Percentiles rank a stretch among this genome's conserved stretches.
Conservation (phyloP, 2,888 invertebrate species). For the Prosapia bicincta region DNA sequence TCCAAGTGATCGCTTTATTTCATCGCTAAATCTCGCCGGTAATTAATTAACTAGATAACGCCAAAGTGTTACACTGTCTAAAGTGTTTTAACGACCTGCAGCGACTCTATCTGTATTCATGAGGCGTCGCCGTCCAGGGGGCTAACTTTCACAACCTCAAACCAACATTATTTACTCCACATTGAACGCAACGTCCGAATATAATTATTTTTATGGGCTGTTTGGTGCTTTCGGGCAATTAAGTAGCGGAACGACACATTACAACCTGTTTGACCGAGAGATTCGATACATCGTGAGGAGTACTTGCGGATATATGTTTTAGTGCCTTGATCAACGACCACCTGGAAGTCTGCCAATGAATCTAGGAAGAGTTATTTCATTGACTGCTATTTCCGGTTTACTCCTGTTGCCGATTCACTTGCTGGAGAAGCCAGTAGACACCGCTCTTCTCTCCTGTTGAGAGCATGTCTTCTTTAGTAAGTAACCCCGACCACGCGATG, state of each 20-base stretch:
- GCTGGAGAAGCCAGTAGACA: too few relatives aligned
- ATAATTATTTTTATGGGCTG: not conserved
- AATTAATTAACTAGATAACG: not conserved
- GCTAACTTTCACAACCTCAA: not conserved
- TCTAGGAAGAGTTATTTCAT: not conserved
- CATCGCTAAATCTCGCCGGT: not conserved
- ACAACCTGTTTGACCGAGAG: not conserved
- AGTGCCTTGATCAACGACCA: not conserved
- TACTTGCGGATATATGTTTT: not conserved
- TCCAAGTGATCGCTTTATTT: not conserved
- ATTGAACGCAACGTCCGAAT: not conserved
- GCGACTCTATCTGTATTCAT: not conserved
- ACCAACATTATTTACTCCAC: not conserved
- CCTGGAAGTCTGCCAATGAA: not conserved
- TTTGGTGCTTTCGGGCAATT: not conserved
- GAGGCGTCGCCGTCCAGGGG: not conserved
- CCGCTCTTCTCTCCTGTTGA: too few relatives aligned
- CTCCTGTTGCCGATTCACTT: too few relatives aligned
- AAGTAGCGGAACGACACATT: not conserved
- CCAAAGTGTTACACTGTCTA: not conserved
- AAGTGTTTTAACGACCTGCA: not conserved
- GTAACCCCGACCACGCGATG: too few relatives aligned
- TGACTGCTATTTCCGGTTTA: not conserved
- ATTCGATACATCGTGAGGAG: not conserved
- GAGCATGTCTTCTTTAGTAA: too few relatives aligned